A percentile compares a stretch with the other conserved stretches of the same genome.
Conservation (phyloP, 2,797 vertebrate species). For the Sphaeramia orbicularis region DNA sequence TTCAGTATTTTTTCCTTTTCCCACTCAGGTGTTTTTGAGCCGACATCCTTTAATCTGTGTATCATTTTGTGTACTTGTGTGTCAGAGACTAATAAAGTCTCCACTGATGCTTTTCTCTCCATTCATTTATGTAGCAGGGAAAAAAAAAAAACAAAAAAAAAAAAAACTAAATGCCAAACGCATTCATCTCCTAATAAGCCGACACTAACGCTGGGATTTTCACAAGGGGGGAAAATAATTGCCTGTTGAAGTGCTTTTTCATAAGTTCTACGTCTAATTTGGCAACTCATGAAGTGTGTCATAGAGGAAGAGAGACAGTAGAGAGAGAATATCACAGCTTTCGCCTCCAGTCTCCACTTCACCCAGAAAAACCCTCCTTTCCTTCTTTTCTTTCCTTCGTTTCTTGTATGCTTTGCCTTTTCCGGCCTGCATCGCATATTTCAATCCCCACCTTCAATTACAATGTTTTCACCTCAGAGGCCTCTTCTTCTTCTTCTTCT, state of each 20-base stretch:
- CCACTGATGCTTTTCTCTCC: constrained; percentile 37
- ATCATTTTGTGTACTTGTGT: neutral
- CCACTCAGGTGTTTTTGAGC: constrained; percentile 4
- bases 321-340: constrained; percentile 57
- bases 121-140: constrained; percentile 66
- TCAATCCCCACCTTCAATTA: constrained; percentile 62
- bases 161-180: constrained; percentile 67
- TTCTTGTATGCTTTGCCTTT: constrained; percentile 63
- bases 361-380: constrained; percentile 51
- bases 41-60: neutral
- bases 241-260: constrained; percentile 71
- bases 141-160: too few species aligned
- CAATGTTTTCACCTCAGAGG: too few species aligned
- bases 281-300: constrained; percentile 73
- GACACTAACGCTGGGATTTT: constrained; percentile 61
- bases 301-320: constrained; percentile 41
- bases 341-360: constrained; percentile 63
- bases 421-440: constrained; percentile 47
- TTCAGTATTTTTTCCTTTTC: neutral
- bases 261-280: constrained; percentile 73
- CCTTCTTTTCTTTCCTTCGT: constrained; percentile 43
- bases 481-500: too few species aligned
- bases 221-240: constrained; percentile 62
- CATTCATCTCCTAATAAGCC: constrained; percentile 73
- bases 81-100: constrained; percentile 49